phyloP scores from a whole-genome alignment of 2,113 vertebrate genomes.

The Percina caprodes region DNA sequence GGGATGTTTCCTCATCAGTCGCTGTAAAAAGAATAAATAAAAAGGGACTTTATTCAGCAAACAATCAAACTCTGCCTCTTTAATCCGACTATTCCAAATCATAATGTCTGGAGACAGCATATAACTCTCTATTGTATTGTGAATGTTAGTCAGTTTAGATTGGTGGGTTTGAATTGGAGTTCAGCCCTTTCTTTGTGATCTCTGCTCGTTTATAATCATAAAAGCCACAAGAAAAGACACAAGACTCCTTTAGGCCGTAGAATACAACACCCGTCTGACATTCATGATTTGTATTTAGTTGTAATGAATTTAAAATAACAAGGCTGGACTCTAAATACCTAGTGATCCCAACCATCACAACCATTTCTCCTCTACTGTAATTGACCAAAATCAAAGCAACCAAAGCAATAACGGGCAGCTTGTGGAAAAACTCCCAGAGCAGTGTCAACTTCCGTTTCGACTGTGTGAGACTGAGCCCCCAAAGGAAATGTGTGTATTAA shows the following conservation, averaged over 20 bases:
- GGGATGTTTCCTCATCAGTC: conserved; percentile 65
- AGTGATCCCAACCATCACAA: background rate
- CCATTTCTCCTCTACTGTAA: conserved; percentile 5
- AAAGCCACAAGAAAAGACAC: background rate
- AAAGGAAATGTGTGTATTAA: conserved; percentile 70
- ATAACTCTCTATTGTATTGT: conserved; percentile 18
- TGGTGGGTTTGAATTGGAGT: background rate
- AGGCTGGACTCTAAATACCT: background rate
- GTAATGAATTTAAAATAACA: background rate
- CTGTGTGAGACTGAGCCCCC: conserved; percentile 58
- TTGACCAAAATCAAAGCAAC: conserved; percentile 23
- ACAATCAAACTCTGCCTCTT: conserved; percentile 18
- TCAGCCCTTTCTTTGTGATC: conserved; percentile 17
- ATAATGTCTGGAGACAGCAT: background rate
- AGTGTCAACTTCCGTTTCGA: conserved; percentile 60
- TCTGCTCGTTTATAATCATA: conserved; percentile 16
- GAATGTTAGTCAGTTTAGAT: background rate
- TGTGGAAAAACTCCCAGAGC: conserved; percentile 53
- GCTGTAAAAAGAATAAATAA: conserved; percentile 47
- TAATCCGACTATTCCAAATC: conserved; percentile 18
- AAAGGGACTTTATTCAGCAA: conserved; percentile 18
- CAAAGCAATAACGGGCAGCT: conserved; percentile 12
- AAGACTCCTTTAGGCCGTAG: background rate
- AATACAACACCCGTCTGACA: background rate
- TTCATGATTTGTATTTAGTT: background rate